phyloP scores from a whole-genome alignment of 2,888 invertebrate species.

The Yponomeuta evonymella region DNA sequence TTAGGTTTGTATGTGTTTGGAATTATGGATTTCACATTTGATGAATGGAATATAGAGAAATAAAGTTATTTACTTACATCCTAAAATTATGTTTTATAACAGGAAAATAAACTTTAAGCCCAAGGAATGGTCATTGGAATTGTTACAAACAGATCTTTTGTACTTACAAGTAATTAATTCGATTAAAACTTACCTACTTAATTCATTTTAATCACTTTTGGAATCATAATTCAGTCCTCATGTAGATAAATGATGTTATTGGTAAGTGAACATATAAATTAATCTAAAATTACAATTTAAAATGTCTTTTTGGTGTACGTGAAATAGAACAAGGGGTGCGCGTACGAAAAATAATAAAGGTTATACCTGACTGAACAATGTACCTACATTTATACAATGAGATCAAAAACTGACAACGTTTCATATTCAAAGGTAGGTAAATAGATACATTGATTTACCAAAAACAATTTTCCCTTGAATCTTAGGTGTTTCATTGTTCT shows the following conservation, averaged over 20 bases:
- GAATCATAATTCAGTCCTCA: conserved; percentile 13
- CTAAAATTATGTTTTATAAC: conserved; percentile 11
- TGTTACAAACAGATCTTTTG: not conserved
- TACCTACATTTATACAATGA: conserved; percentile 34
- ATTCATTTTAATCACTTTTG: not conserved
- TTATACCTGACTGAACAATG: too few relatives aligned
- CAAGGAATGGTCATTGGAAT: conserved; percentile 8
- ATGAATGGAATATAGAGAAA: not conserved
- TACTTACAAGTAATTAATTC: not conserved
- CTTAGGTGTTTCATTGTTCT: not conserved
- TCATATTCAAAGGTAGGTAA: not conserved
- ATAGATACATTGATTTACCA: not conserved
- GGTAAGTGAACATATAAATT: not conserved
- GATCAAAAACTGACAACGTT: conserved; percentile 50
- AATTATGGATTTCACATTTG: conserved; percentile 37
- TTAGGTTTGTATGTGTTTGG: conserved; percentile 31
- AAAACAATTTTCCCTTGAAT: not conserved
- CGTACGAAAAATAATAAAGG: too few relatives aligned
- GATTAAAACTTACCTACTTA: not conserved
- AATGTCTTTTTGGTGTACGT: not conserved
- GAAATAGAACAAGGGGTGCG: not conserved
- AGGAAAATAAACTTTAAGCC: conserved; percentile 7
- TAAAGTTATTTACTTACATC: not conserved
- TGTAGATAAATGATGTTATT: not conserved
- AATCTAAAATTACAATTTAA: not conserved